A percentile compares a stretch with the other conserved stretches of the same genome.
Conservation (phyloP, 2,113 vertebrate genomes). For the Chunga burmeisteri region DNA sequence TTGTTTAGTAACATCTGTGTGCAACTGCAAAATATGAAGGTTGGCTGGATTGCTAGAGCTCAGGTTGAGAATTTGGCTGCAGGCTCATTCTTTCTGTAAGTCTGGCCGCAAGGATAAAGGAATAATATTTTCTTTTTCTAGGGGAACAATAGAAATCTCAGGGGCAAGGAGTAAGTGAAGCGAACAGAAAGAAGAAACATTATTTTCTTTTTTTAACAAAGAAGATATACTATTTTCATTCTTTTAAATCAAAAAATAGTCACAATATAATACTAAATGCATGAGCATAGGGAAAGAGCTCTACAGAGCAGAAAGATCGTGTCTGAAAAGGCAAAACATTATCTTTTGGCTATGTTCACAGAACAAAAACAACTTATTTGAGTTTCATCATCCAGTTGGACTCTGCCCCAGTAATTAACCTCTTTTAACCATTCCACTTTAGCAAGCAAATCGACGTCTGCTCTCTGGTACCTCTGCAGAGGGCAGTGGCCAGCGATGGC, state of each 20-base stretch:
- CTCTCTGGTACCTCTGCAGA: not conserved
- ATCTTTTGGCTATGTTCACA: not conserved
- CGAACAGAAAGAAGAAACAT: not conserved
- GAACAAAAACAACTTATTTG: not conserved
- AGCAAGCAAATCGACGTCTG: not conserved
- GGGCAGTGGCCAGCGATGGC: accelerated
- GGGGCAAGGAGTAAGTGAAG: not conserved
- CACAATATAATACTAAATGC: not conserved
- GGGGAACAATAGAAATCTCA: not conserved
- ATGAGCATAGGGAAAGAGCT: not conserved
- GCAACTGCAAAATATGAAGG: not conserved
- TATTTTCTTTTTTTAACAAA: not conserved
- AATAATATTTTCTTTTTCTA: conserved; percentile 15
- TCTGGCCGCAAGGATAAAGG: not conserved
- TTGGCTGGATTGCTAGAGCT: not conserved
- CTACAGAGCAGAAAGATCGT: not conserved
- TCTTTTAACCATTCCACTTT: not conserved
- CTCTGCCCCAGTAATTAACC: not conserved
- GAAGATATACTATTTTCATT: not conserved
- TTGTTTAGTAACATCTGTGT: not conserved
- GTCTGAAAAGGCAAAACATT: not conserved
- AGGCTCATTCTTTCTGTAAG: conserved; percentile 19
- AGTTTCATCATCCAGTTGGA: not conserved
- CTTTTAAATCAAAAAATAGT: not conserved
- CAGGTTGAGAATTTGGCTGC: conserved; percentile 13